Conservation (phyloP, 2,797 vertebrate genomes). For the Peromyscus nudipes region DNA sequence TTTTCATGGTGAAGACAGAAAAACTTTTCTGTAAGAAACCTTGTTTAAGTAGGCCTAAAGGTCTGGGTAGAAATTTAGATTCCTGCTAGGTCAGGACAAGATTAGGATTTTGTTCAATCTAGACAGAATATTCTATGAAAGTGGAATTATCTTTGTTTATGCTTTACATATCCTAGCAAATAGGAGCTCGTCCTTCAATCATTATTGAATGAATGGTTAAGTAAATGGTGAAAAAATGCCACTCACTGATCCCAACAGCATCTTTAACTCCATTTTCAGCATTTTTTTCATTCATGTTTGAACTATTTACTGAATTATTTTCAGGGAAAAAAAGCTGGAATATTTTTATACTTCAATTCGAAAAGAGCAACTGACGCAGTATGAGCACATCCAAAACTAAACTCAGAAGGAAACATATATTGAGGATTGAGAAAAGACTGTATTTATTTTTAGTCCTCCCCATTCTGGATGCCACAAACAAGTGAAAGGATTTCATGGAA, state of each 20-base stretch:
- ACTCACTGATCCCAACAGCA: background rate
- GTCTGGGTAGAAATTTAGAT: background rate
- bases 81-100: background rate
- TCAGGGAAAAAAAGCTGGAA: slow-evolving; percentile 36
- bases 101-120: background rate
- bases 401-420: background rate
- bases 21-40: slow-evolving; percentile 16
- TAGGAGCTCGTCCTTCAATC: background rate
- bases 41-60: background rate
- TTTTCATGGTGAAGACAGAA: background rate
- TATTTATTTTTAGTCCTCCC: background rate
- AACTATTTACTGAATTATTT: slow-evolving; percentile 60
- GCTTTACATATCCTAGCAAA: background rate
- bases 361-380: slow-evolving; percentile 38
- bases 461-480: background rate
- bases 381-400: background rate
- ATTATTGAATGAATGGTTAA: slow-evolving; percentile 30
- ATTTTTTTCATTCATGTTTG: background rate
- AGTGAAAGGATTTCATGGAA: slow-evolving; percentile 49
- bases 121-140: background rate
- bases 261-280: background rate
- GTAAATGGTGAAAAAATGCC: background rate
- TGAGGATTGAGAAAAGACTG: background rate
- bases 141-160: background rate
- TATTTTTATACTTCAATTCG: slow-evolving; percentile 56